phyloP scores from a whole-genome alignment of 2,797 vertebrate genomes.

The Crossoptilon crossoptilon region DNA sequence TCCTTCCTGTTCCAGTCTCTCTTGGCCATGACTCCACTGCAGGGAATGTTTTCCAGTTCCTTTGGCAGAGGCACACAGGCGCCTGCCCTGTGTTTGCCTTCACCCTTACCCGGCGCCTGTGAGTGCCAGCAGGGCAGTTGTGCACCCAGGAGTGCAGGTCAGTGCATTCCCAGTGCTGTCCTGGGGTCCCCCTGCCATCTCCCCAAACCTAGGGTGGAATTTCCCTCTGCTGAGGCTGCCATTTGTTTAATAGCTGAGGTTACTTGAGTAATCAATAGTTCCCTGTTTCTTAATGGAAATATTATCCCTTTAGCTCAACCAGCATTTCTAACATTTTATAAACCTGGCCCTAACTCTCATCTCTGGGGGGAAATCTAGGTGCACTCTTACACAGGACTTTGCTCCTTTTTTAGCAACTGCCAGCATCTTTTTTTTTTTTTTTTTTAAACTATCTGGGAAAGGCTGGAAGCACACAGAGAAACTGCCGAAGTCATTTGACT shows the following conservation, averaged over 20 bases:
- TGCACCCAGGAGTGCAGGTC: background rate
- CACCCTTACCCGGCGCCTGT: slow-evolving; percentile 22
- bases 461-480: background rate
- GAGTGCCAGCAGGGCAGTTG: background rate
- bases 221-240: slow-evolving; percentile 27
- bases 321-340: background rate
- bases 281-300: background rate
- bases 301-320: background rate
- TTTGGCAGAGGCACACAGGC: background rate
- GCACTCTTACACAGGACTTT: background rate
- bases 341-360: background rate
- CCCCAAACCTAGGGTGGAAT: background rate
- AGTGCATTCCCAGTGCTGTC: background rate
- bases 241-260: slow-evolving; percentile 28
- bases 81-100: slow-evolving; percentile 16
- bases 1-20: background rate
- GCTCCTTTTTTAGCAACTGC: background rate
- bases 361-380: background rate
- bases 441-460: background rate
- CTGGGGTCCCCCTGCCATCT: background rate
- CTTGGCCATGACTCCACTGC: background rate
- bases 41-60: background rate
- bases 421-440: background rate
- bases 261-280: slow-evolving; percentile 41
- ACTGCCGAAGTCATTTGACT: background rate